A percentile compares a stretch with the other conserved stretches of the same genome.
Evolutionary conservation across 2,797 vertebrate genomes (phyloP).

Genomic region (Gymnodraco acuticeps): DNA sequence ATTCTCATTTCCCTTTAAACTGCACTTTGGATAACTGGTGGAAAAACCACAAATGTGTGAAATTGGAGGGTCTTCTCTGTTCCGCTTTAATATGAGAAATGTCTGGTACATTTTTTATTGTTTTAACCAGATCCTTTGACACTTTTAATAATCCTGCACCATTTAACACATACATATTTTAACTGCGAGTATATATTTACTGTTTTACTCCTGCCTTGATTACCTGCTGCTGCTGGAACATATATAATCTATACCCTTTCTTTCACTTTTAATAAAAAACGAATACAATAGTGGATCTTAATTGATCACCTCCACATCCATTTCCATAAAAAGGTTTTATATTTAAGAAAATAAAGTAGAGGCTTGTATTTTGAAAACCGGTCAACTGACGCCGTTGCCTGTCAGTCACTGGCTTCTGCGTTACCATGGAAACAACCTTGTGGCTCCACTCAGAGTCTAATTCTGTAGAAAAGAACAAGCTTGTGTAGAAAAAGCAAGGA

Average conservation of each 20-base stretch:
- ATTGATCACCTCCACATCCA: slow-evolving; percentile 58
- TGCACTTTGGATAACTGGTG: slow-evolving; percentile 24
- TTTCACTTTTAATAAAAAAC: too few species aligned
- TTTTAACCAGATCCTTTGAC: too few species aligned
- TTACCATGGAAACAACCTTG: slow-evolving; percentile 84
- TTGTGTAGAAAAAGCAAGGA: slow-evolving; percentile 53
- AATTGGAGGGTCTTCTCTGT: slow-evolving; percentile 46
- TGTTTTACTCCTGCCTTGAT: too few species aligned
- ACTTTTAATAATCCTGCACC: too few species aligned
- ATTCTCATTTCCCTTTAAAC: slow-evolving; percentile 34
- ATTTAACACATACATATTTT: too few species aligned
- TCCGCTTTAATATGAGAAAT: slow-evolving; percentile 46
- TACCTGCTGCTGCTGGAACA: too few species aligned
- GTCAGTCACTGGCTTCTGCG: slow-evolving; percentile 70
- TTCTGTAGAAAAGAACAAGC: slow-evolving; percentile 58
- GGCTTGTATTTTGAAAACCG: slow-evolving; percentile 50
- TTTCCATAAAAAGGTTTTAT: slow-evolving; percentile 51
- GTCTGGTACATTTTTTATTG: slow-evolving; percentile 7
- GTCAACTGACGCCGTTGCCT: slow-evolving; percentile 56
- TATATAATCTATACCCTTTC: too few species aligned
- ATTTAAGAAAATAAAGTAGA: slow-evolving; percentile 62
- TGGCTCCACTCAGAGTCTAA: slow-evolving; percentile 64
- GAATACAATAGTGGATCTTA: slow-evolving; percentile 23
- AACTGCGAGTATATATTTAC: too few species aligned
- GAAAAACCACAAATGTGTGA: slow-evolving; percentile 9